These are phyloP conservation scores for Tromatobia lineatoria DNA, from an alignment of 2,888 invertebrate species.

Conservation along the genomic window DNA sequence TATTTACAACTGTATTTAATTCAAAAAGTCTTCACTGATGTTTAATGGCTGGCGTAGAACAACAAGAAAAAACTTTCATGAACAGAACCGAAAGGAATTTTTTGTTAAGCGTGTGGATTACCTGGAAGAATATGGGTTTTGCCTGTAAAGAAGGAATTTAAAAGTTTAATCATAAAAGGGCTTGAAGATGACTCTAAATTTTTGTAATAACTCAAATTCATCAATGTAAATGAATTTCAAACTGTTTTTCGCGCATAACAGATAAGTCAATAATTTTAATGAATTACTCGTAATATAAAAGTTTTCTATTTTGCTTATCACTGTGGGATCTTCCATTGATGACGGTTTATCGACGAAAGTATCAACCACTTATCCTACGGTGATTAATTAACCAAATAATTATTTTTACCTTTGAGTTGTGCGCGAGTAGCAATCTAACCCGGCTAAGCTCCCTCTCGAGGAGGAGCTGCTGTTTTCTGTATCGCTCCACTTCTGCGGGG, in stretches of 20 bases:
- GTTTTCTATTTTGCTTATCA: neutral
- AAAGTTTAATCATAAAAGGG: conserved; percentile 68
- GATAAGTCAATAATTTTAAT: neutral
- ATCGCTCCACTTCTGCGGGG: conserved; percentile 89
- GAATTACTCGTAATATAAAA: neutral
- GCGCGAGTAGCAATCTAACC: conserved; percentile 94
- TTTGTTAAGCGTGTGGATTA: conserved; percentile 70
- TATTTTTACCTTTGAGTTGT: conserved; percentile 93
- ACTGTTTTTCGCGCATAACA: neutral
- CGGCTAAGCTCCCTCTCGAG: conserved; percentile 93
- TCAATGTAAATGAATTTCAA: neutral
- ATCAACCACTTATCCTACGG: neutral
- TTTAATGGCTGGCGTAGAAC: too few species aligned
- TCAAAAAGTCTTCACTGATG: too few species aligned
- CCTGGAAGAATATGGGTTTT: conserved; percentile 78
- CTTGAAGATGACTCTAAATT: conserved; percentile 13
- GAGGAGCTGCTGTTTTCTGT: conserved; percentile 90
- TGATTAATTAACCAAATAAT: neutral
- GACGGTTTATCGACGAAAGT: neutral
- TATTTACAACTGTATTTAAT: too few species aligned
- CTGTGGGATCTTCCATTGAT: neutral
- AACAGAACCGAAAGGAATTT: conserved; percentile 24
- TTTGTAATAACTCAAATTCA: neutral
- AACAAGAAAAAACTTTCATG: conserved; percentile 9
- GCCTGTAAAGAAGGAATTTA: conserved; percentile 78